These are phyloP conservation scores for Corythaeola cristata DNA, from an alignment of 2,113 vertebrate species.

Conservation along the genomic window DNA sequence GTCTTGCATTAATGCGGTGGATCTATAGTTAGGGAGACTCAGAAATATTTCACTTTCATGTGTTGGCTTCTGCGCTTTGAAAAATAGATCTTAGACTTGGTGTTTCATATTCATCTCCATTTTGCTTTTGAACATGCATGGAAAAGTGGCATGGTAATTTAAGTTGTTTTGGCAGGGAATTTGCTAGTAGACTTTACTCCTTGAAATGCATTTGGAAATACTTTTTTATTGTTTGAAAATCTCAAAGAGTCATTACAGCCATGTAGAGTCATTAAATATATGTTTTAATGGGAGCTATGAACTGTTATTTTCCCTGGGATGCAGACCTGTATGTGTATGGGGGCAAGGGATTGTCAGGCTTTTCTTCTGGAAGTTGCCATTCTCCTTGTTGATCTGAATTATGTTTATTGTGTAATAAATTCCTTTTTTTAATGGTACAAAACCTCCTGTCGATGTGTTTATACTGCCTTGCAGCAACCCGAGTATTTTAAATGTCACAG, in stretches of 20 bases:
- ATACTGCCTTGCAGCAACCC: not conserved
- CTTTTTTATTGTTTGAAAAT: constrained; percentile 34
- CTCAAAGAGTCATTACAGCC: not conserved
- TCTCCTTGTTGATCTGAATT: constrained; percentile 20
- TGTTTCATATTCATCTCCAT: constrained; percentile 66
- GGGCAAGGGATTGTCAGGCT: not conserved
- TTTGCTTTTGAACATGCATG: constrained; percentile 46
- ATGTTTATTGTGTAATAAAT: not conserved
- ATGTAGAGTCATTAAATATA: constrained; percentile 23
- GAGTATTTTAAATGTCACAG: not conserved
- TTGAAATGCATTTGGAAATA: constrained; percentile 27
- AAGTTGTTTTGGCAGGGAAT: constrained; percentile 55
- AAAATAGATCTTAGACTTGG: constrained; percentile 64
- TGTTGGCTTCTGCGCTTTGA: constrained; percentile 58
- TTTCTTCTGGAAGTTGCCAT: constrained; percentile 14
- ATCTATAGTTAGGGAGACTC: constrained; percentile 51
- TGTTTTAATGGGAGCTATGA: not conserved
- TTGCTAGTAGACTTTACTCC: constrained; percentile 24
- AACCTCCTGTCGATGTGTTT: not conserved
- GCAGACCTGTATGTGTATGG: not conserved
- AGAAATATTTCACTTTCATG: constrained; percentile 64
- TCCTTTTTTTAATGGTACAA: not conserved
- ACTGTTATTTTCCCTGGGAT: not conserved
- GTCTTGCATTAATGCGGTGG: constrained; percentile 67
- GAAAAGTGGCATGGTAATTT: constrained; percentile 47